These are phyloP conservation scores for Pelusios castaneus DNA, from an alignment of 2,113 vertebrate species.

Conservation along the genomic window DNA sequence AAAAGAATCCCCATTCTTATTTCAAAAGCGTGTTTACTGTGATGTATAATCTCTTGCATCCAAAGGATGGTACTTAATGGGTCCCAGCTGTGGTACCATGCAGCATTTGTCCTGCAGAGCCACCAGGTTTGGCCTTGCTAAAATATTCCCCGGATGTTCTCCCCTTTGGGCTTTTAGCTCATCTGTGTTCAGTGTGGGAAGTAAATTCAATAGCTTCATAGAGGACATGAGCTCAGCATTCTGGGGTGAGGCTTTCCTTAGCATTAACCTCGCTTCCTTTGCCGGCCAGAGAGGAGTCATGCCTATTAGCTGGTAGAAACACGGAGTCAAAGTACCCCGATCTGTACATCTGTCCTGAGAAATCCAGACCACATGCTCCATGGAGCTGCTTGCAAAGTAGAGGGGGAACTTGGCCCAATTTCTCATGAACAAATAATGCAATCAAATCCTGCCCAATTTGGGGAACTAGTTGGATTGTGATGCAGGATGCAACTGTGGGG, in stretches of 20 bases:
- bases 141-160: neutral
- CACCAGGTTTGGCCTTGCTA: neutral
- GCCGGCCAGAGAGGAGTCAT: rapidly evolving
- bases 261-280: neutral
- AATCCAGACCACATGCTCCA: neutral
- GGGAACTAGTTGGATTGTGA: rapidly evolving
- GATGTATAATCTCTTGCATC: rapidly evolving
- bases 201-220: neutral
- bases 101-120: rapidly evolving
- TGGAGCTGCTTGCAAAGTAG: rapidly evolving
- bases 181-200: rapidly evolving
- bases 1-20: neutral
- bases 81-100: slow-evolving; percentile 1
- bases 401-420: neutral
- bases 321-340: neutral
- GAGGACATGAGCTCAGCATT: neutral
- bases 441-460: rapidly evolving
- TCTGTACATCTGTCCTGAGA: neutral
- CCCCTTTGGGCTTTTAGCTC: neutral
- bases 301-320: neutral
- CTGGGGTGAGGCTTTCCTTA: neutral
- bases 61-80: neutral
- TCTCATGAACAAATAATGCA: neutral
- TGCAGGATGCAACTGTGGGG: rapidly evolving
- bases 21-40: neutral